phyloP scores from a whole-genome alignment of 2,113 vertebrate genomes.

The Elephantulus edwardii region DNA sequence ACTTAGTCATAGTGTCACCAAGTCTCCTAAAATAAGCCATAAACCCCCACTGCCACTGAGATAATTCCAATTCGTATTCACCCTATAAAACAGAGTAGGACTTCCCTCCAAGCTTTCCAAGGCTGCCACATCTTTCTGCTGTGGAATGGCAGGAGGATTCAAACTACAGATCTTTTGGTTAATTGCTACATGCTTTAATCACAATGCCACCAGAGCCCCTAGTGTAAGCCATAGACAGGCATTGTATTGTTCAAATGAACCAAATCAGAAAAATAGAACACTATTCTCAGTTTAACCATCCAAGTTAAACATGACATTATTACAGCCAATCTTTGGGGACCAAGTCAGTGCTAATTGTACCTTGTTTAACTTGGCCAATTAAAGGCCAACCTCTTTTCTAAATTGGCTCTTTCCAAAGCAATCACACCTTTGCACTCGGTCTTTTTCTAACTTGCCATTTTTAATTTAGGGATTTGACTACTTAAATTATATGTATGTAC shows the following conservation, averaged over 20 bases:
- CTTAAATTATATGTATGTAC: slow-evolving; percentile 44
- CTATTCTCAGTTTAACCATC: slow-evolving; percentile 74
- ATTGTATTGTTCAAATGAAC: slow-evolving; percentile 79
- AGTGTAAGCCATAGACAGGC: slow-evolving; percentile 75
- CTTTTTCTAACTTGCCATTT: slow-evolving; percentile 65
- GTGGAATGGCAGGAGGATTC: background rate
- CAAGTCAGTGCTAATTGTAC: slow-evolving; percentile 83
- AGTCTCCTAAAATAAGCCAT: too few relatives aligned
- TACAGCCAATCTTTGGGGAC: slow-evolving; percentile 81
- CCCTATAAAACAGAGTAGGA: too few relatives aligned
- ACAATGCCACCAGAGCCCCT: background rate
- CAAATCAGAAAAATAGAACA: slow-evolving; percentile 74
- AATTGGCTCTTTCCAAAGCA: slow-evolving; percentile 80
- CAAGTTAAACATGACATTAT: slow-evolving; percentile 84
- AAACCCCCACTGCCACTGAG: too few relatives aligned
- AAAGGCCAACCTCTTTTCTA: slow-evolving; percentile 79
- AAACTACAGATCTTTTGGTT: background rate
- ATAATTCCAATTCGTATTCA: too few relatives aligned
- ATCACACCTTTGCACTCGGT: slow-evolving; percentile 81
- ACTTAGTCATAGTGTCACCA: too few relatives aligned
- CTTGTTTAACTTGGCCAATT: slow-evolving; percentile 86
- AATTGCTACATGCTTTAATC: background rate
- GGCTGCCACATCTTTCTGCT: too few relatives aligned
- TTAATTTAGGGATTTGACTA: slow-evolving; percentile 72
- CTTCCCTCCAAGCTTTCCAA: too few relatives aligned